Conservation (phyloP, 2,888 invertebrate genomes). For the Oxystoma pomonae region DNA sequence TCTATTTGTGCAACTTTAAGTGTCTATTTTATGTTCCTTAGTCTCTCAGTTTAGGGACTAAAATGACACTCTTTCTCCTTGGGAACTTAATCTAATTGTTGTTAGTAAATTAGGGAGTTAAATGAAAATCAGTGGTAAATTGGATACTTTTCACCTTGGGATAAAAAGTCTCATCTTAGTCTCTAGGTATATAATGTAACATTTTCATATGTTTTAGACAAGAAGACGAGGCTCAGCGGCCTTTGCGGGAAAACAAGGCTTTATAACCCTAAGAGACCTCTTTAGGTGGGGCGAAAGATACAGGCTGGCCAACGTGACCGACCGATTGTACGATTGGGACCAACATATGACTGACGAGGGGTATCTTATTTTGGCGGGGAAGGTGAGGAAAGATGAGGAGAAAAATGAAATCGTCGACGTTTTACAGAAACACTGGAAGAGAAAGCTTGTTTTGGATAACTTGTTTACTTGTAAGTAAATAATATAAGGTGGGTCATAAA, state of each 20-base stretch:
- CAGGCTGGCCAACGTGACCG: slow-evolving; percentile 61
- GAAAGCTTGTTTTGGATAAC: slow-evolving; percentile 64
- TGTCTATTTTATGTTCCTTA: too few relatives aligned
- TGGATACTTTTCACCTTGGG: too few relatives aligned
- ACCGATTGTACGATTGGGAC: slow-evolving; percentile 87
- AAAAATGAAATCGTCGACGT: slow-evolving; percentile 74
- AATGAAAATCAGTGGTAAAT: too few relatives aligned
- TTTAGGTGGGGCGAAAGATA: slow-evolving; percentile 97
- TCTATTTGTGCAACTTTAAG: too few relatives aligned
- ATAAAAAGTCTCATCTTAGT: too few relatives aligned
- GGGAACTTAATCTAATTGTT: too few relatives aligned
- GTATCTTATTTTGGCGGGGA: slow-evolving; percentile 88
- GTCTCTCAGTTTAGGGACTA: too few relatives aligned
- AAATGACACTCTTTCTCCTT: too few relatives aligned
- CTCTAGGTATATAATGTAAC: too few relatives aligned
- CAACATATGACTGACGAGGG: slow-evolving; percentile 97
- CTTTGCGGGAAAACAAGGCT: slow-evolving; percentile 87
- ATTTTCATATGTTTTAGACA: slow-evolving; percentile 42
- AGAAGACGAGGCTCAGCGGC: slow-evolving; percentile 79
- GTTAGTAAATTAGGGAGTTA: too few relatives aligned
- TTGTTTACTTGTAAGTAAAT: slow-evolving; percentile 60
- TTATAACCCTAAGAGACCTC: slow-evolving; percentile 90
- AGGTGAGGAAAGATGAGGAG: slow-evolving; percentile 84
- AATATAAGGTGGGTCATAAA: too few relatives aligned
- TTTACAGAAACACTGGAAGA: slow-evolving; percentile 73